phyloP scores from a whole-genome alignment of 2,888 invertebrate species.

The Athetis lepigone region DNA sequence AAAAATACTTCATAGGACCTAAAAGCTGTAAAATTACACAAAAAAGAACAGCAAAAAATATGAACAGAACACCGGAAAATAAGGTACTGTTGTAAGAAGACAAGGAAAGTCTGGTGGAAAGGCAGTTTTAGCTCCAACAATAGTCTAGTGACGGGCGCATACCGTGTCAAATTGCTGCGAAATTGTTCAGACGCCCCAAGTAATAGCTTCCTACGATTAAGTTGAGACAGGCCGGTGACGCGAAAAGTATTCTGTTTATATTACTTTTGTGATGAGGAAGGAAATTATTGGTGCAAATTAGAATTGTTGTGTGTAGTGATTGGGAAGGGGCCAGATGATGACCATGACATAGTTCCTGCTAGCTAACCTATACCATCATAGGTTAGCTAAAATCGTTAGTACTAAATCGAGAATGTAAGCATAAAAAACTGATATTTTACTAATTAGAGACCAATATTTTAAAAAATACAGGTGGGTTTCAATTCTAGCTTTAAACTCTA shows the following conservation, averaged over 20 bases:
- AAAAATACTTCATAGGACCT: too few relatives aligned
- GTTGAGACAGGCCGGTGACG: conserved; percentile 43
- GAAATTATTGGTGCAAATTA: conserved; percentile 29
- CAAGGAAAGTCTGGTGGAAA: background rate
- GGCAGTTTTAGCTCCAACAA: conserved; percentile 16
- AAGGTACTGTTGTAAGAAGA: background rate
- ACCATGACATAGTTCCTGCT: too few relatives aligned
- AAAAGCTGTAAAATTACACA: background rate
- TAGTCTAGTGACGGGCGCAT: conserved; percentile 45
- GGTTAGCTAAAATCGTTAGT: too few relatives aligned
- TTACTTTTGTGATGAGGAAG: conserved; percentile 17
- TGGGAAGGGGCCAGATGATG: too few relatives aligned
- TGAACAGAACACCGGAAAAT: background rate
- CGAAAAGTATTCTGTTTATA: conserved; percentile 29
- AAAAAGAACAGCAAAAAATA: background rate
- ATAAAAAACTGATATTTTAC: too few relatives aligned
- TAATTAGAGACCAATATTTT: too few relatives aligned
- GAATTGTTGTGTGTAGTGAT: too few relatives aligned
- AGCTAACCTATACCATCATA: too few relatives aligned
- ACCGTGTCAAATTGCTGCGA: conserved; percentile 53
- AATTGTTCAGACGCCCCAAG: conserved; percentile 51
- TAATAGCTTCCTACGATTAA: conserved; percentile 51
- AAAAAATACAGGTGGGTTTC: too few relatives aligned
- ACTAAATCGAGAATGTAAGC: too few relatives aligned
- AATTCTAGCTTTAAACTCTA: too few relatives aligned